Base-by-base conservation (phyloP, 2,888 invertebrate species). In the Zygaena filipendulae region DNA sequence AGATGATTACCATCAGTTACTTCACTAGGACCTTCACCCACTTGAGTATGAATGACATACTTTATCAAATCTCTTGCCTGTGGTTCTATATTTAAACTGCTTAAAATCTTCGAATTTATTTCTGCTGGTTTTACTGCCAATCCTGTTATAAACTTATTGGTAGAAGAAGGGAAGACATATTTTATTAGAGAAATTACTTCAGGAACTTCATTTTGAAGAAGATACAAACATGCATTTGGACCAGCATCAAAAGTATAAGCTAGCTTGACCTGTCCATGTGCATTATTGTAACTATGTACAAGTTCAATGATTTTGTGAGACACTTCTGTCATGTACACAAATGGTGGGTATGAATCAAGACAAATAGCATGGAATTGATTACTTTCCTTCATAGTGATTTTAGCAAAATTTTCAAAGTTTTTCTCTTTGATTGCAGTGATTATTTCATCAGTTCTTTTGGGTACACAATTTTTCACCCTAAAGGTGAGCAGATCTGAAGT, bases 171-270 rank as follows among this genome's bases (percentile, higher is more conserved):
- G 48, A 94, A 94, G 21, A 84, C 82, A 48, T 87, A 62, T 49
- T 87, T 84, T 3, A 97, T 63, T 8, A 92, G 59, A 13, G 85
- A 70, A 12, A 91, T 33, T 7, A 95, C 77, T 48, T 83, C 82
- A 1, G 87, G 75, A 0, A 95, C 87, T 59, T 91, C 84, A 36
- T 89, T 72, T 42, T 92, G 87, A 25, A 92, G 67, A 9, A 95
- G 67, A 68, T 91, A 97, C 0, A 98, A 67, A 60, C 95, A 96
- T 3, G 95, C 95, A 81, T 99, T 99, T 25, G 97, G 92, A 3
- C 99, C 99, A 29, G 99, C 99, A 83, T 99, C 99, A 80, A 95
- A 99, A 9, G 98, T 97, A 59, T 99, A 99, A 0, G 96, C 95
- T 4, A 94, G 90, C 69, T 86, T 89, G 10, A 71, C 62, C 36